Evolutionary conservation across 2,888 invertebrate genomes (phyloP).

Genomic region (Tuberolachnus salignus): DNA sequence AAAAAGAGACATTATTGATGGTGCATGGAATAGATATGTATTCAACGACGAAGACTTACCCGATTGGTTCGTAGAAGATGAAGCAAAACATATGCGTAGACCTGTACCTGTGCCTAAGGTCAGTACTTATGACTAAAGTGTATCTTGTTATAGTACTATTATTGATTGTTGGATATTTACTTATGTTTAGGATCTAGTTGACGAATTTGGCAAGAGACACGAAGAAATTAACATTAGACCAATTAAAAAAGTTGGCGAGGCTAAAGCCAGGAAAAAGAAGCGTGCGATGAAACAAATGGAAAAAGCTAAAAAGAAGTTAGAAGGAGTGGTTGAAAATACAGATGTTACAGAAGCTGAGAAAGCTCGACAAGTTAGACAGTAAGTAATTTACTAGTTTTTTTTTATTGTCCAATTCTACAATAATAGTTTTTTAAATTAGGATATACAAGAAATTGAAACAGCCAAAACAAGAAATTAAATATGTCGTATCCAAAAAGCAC

Average conservation of each 20-base stretch:
- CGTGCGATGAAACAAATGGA: slow-evolving; percentile 84
- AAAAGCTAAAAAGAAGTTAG: slow-evolving; percentile 94
- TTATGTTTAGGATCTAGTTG: slow-evolving; percentile 72
- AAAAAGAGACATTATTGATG: slow-evolving; percentile 87
- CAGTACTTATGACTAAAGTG: slow-evolving; percentile 57
- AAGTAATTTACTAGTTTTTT: slow-evolving; percentile 62
- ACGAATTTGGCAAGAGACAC: slow-evolving; percentile 82
- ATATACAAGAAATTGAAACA: slow-evolving; percentile 89
- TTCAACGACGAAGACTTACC: slow-evolving; percentile 92
- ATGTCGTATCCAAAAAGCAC: slow-evolving; percentile 92
- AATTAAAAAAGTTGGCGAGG: slow-evolving; percentile 97
- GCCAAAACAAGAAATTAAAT: slow-evolving; percentile 84
- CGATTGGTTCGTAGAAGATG: slow-evolving; percentile 95
- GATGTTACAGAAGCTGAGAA: slow-evolving; percentile 94
- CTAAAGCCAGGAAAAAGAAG: slow-evolving; percentile 96
- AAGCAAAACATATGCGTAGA: slow-evolving; percentile 85
- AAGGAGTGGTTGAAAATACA: slow-evolving; percentile 86
- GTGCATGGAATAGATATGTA: slow-evolving; percentile 90
- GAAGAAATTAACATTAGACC: slow-evolving; percentile 91
- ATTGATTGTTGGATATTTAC: not conserved
- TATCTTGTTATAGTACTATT: not conserved
- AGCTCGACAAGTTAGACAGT: slow-evolving; percentile 87
- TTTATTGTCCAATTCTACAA: slow-evolving; percentile 3
- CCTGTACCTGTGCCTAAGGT: slow-evolving; percentile 84
- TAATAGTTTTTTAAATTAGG: slow-evolving; percentile 64